A percentile compares a stretch with the other conserved stretches of the same genome.
Conservation (phyloP, 2,888 invertebrate species). For the Sminthurinus aureus region DNA sequence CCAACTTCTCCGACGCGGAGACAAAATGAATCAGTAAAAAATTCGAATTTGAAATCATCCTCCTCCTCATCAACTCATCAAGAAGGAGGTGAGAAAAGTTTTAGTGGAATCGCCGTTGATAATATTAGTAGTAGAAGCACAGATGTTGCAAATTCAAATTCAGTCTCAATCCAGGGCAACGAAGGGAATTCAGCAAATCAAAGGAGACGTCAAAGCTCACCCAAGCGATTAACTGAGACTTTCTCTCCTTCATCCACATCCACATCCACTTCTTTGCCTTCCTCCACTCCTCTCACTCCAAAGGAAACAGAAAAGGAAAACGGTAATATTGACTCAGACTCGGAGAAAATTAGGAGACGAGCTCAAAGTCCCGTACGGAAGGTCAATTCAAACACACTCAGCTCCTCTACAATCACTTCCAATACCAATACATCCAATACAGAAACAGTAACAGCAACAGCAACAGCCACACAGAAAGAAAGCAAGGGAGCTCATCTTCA, state of each 20-base stretch:
- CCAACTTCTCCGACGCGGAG: constrained; percentile 1
- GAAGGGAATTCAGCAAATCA: too few relatives aligned
- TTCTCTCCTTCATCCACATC: background rate
- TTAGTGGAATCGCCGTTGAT: background rate
- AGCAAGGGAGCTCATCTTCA: background rate
- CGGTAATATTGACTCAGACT: constrained; percentile 1
- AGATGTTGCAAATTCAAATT: background rate
- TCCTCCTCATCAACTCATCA: too few relatives aligned
- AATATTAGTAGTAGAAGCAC: background rate
- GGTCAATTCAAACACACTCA: background rate
- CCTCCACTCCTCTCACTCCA: background rate
- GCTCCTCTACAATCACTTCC: background rate
- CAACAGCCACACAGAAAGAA: background rate
- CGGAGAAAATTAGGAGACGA: constrained; percentile 16
- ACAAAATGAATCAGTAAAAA: constrained; percentile 15
- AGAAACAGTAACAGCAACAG: background rate
- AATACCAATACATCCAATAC: background rate
- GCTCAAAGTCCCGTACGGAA: background rate
- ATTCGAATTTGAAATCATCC: background rate
- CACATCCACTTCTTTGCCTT: background rate
- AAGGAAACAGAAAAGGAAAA: background rate
- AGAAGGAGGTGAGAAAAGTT: constrained; percentile 15
- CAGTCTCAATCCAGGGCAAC: background rate
- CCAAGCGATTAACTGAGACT: constrained; percentile 10
- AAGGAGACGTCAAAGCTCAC: background rate